Evolutionary conservation across 2,888 invertebrate species (phyloP), one percentile per base, ranked within the genome.

Genomic region (Mythimna lalbum): DNA sequence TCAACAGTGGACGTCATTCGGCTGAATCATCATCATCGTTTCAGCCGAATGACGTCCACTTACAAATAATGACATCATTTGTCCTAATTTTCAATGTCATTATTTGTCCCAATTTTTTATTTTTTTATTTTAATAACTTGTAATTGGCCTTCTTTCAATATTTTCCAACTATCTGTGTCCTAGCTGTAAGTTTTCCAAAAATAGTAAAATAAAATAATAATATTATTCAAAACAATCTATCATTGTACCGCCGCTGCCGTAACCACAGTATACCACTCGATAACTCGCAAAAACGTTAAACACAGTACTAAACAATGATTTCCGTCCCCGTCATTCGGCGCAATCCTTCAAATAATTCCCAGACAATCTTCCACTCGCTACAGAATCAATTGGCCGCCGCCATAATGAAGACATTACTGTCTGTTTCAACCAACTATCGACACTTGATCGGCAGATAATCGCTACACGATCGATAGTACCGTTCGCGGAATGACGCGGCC

Each of bases 341-440:
- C 80, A 36, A 69, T 78, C 63, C 70, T 69, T 80, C 76, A 80
- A 83, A 83, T 78, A 71, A 78, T 75, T 82, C 64, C 67, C 63
- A 78, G 69, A 60, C 76, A 79, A 80, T 81, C 73, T 73, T 73
- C 73, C 50, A 69, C 73, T 80, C 57, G 14, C 67, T 78, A 81
- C 69, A 76, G 87, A 94, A 93, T 94, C 93, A 94, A 94, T 93
- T 92, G 92, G 85, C 88, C 86, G 87, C 50, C 56, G 68, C 43
- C 12, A 89, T 93, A 93, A 94, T 94, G 92, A 95, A 94, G 94
- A 93, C 94, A 94, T 95, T 93, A 93, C 89, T 87, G 90, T 91
- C 90, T 76, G 86, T 82, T 83, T 76, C 80, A 81, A 80, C 81
- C 73, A 82, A 88, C 90, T 92, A 90, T 90, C 89, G 88, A 91